Evolutionary conservation across 2,113 vertebrate genomes (phyloP), one percentile per base, ranked within the genome.

Genomic region (Hyla sarda): DNA sequence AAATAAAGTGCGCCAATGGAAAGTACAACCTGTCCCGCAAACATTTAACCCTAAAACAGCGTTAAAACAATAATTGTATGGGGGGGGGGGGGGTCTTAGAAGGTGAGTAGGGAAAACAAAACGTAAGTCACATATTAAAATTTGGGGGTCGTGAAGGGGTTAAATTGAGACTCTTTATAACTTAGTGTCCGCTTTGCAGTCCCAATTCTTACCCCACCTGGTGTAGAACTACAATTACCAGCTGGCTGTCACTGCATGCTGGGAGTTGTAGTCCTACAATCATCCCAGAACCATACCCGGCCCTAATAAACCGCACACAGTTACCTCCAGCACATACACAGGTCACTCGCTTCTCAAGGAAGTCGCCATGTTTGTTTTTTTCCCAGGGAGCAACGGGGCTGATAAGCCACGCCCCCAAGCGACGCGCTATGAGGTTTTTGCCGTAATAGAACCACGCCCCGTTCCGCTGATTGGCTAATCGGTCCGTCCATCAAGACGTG

Each of bases 381-480:
- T 50, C 56, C 60, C 80, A 50, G 10, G 11, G 1, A 41, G 50
- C 77, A 56, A 1, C 48, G 32, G 4, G 32, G 16, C 34, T 8
- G 0, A 8, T 14, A n/a, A 12, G 1, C 60, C 58, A 62, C 58
- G 60, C 79, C 79, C 79, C 5, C 0, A 30, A 16, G 13, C 0
- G 1, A 1, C 1, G 13, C 21, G 5, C n/a, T 1, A 17, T 21
- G 5, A 21, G 6, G 28, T 6, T 0, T 1, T 10, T 67, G 3
- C 6, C 5, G 13, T 1, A 19, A 19, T 0, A 12, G 19, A 67
- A 71, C 67, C 34, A 37, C 67, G 34, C 67, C 67, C 19, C 32
- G 0, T 37, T 0, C 1, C 2, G 17, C 17, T 71, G 34, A 71
- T 71, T 71, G 67, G 67, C 19, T 25, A 37, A 23, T 37, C 56